Evolutionary conservation across 2,113 vertebrate species (phyloP).

Genomic region (Peromyscus polionotus): DNA sequence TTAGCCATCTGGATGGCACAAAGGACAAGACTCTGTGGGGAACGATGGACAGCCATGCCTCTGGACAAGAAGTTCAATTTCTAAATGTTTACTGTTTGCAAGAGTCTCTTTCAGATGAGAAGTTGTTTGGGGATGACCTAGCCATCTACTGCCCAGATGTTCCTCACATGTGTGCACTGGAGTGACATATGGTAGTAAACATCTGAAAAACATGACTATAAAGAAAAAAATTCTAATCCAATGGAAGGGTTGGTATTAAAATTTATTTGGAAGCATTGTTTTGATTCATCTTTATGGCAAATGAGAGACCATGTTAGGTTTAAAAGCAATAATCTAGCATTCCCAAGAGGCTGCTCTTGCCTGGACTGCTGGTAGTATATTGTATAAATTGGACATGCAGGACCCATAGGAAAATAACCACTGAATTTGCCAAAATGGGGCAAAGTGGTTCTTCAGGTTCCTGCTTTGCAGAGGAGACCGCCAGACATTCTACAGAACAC

Average conservation of each 20-base stretch:
- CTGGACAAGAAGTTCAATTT: neutral
- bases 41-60: neutral
- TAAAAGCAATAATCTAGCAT: neutral
- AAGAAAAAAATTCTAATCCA: neutral
- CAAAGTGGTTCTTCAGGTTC: too few relatives aligned
- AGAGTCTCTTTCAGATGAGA: neutral
- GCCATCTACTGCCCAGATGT: neutral
- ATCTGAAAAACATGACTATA: slow-evolving; percentile 21
- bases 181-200: neutral
- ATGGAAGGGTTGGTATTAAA: neutral
- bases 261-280: neutral
- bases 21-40: neutral
- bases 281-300: neutral
- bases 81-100: neutral
- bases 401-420: too few relatives aligned
- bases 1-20: neutral
- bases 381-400: too few relatives aligned
- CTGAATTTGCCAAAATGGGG: too few relatives aligned
- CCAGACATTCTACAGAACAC: too few relatives aligned
- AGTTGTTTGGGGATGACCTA: neutral
- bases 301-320: neutral
- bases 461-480: too few relatives aligned
- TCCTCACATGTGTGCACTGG: neutral
- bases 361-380: too few relatives aligned
- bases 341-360: neutral